phyloP scores from a whole-genome alignment of 2,797 vertebrate genomes.

The Eulemur rubriventer region DNA sequence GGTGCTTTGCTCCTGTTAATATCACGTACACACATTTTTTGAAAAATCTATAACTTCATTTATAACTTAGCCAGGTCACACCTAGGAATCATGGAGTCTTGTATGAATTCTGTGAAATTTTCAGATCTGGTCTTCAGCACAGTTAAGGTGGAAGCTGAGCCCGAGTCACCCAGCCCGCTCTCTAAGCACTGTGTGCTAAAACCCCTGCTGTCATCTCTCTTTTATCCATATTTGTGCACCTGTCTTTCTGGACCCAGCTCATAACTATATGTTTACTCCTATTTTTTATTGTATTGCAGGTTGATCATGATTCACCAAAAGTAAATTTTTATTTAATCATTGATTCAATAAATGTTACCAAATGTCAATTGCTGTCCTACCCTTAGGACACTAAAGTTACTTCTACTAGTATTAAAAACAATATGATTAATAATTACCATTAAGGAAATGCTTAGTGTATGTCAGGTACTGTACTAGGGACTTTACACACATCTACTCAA shows the following conservation, averaged over 20 bases:
- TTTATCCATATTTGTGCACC: background rate
- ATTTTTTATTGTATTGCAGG: background rate
- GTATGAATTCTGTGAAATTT: background rate
- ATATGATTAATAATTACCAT: background rate
- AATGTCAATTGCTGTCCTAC: background rate
- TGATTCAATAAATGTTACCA: background rate
- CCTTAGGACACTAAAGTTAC: background rate
- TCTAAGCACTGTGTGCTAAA: background rate
- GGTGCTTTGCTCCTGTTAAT: background rate
- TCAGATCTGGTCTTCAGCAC: background rate
- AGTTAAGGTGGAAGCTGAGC: background rate
- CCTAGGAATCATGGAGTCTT: background rate
- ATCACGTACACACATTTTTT: background rate
- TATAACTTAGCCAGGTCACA: conserved; percentile 56
- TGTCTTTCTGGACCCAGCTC: background rate
- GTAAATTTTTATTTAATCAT: background rate
- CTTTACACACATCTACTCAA: background rate
- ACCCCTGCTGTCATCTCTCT: background rate
- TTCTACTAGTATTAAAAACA: background rate
- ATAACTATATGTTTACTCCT: background rate
- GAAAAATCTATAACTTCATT: conserved; percentile 44
- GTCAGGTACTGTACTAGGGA: background rate
- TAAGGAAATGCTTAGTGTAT: background rate
- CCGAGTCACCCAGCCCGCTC: background rate
- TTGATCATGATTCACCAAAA: background rate